Evolutionary conservation across 37 sponge, comb jelly and placozoan species (phyloP), one percentile per base, ranked within the genome.

Genomic region (Hexactinellida sp.): DNA sequence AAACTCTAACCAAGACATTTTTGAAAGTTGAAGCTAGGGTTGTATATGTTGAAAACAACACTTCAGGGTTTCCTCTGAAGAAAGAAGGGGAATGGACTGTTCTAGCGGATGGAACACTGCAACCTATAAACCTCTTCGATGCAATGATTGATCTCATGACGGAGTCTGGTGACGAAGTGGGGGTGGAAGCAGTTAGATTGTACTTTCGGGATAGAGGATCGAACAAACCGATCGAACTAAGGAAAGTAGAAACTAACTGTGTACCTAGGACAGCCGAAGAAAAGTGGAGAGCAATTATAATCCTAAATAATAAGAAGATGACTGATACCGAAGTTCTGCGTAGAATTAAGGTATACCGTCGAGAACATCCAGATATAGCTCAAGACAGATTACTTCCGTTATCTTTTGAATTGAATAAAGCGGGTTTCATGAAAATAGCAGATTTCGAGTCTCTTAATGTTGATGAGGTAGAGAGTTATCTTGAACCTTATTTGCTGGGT

Each of bases 81-180:
- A 63, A 10, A 23, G 76, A 63, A 63, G 76, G 76, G 34, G 76
- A 63, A 63, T 63, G 76, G 76, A 63, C 76, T 21, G 30, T 63
- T 25, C 76, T 63, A 25, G 21, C 21, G 3, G 76, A 63, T n/a
- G 76, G 30, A 21, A 63, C 30, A 32, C 30, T 63, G 13, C 76
- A 63, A 28, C 76, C 76, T 63, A 63, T 21, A 23, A 63, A 63
- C 30, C 13, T 63, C 3, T 63, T 63, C 30, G 76, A 63, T 63
- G 5, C 3, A 63, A 63, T 63, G 76, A 63, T 63, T 23, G 76
- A 63, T 25, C 76, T 63, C 76, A 63, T 63, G 76, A 28, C 32
- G 3, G 76, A 63, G 3, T 63, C 32, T 7, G 76, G 30, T 3
- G 76, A 63, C 34, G 76, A 63, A n/a, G 76, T 63, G 32, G 76